phyloP scores from a whole-genome alignment of 2,888 invertebrate genomes.

The Rapana venosa region DNA sequence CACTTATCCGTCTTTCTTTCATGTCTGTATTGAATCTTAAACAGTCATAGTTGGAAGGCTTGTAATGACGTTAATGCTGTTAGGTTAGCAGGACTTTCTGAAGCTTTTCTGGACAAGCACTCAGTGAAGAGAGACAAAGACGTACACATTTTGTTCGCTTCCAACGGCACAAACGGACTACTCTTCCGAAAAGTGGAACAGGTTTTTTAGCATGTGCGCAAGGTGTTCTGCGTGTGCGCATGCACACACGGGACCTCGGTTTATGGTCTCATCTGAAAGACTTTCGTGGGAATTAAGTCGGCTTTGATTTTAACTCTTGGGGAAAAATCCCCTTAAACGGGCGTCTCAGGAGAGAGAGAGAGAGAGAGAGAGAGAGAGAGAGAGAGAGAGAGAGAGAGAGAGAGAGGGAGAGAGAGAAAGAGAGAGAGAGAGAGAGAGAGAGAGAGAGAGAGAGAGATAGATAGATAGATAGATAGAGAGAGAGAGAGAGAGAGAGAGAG shows the following conservation, averaged over 20 bases:
- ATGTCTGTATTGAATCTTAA: not conserved
- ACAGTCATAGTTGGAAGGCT: no score
- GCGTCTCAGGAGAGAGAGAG: not conserved
- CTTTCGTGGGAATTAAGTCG: not conserved
- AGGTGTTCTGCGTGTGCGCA: no score
- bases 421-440: not conserved
- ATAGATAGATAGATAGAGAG: slow-evolving; percentile 23
- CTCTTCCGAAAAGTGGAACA: not conserved
- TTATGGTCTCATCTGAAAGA: not conserved
- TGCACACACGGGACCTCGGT: no score
- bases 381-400: slow-evolving; percentile 16
- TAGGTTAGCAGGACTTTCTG: no score
- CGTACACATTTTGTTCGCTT: not conserved
- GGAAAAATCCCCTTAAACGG: not conserved
- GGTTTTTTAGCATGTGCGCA: not conserved
- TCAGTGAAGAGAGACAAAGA: no score
- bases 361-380: slow-evolving; percentile 12
- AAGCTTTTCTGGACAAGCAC: not conserved
- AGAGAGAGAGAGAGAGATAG: slow-evolving; percentile 15
- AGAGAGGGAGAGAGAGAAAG: not conserved
- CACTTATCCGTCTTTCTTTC: no score
- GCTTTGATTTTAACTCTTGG: not conserved
- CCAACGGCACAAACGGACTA: no score
- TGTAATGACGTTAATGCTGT: no score
- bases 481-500: slow-evolving; percentile 23